Percentiles rank a stretch among this genome's conserved stretches.
Conservation (phyloP, 2,797 vertebrate genomes). For the Ctenosaura bakeri region DNA sequence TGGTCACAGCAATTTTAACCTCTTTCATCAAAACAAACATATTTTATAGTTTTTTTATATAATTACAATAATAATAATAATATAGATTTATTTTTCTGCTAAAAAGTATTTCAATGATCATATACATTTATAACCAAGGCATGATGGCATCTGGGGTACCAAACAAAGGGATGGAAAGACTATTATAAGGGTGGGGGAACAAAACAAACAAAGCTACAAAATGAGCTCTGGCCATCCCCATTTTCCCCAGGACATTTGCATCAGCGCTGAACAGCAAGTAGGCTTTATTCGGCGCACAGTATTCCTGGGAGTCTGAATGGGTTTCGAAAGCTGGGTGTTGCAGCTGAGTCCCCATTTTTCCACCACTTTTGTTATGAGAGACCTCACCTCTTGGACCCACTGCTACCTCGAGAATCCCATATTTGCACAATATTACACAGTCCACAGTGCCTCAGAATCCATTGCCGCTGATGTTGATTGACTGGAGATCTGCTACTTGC, state of each 20-base stretch:
- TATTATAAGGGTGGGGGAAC: constrained; percentile 3
- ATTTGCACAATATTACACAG: constrained; percentile 24
- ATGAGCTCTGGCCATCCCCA: constrained; percentile 53
- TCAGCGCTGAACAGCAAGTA: constrained; percentile 56
- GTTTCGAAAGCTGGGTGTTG: constrained; percentile 49
- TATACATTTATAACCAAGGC: constrained; percentile 85
- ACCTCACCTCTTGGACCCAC: constrained; percentile 73
- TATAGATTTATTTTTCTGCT: constrained; percentile 84
- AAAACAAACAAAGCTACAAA: constrained; percentile 35
- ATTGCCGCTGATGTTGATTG: constrained; percentile 92
- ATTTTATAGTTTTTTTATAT: constrained; percentile 78
- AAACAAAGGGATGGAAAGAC: constrained; percentile 38
- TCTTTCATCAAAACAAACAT: constrained; percentile 78
- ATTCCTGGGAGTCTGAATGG: constrained; percentile 60
- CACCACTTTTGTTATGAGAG: constrained; percentile 64
- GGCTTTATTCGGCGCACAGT: constrained; percentile 61
- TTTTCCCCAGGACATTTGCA: constrained; percentile 28
- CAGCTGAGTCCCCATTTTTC: constrained; percentile 51
- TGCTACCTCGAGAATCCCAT: constrained; percentile 65
- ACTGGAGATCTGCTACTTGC: constrained; percentile 94
- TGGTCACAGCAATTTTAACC: constrained; percentile 80
- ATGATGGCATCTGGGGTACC: constrained; percentile 87
- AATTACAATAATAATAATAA: constrained; percentile 80
- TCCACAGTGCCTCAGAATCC: constrained; percentile 85
- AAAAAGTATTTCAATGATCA: constrained; percentile 85